Conservation (phyloP, 2,113 vertebrate genomes). For the Leucosticte australis region DNA sequence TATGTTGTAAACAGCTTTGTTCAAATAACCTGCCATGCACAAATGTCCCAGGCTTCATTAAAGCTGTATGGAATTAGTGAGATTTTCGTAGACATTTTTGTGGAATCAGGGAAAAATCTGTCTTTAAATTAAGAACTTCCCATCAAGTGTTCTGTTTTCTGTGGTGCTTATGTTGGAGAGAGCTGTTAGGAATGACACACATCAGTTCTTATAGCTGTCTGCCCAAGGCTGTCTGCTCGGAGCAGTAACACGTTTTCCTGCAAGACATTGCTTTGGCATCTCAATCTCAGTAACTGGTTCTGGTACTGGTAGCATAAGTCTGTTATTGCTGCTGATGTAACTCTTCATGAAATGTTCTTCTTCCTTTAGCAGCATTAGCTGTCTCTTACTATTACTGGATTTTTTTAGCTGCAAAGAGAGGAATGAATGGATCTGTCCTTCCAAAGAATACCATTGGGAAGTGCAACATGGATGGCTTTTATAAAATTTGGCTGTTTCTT, state of each 20-base stretch:
- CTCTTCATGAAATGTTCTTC: conserved; percentile 3
- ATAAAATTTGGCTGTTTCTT: not conserved
- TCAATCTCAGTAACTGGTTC: conserved; percentile 57
- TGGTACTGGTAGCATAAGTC: conserved; percentile 59
- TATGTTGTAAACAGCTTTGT: not conserved
- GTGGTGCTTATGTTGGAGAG: not conserved
- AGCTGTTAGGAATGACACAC: conserved; percentile 41
- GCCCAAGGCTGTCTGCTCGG: conserved; percentile 19
- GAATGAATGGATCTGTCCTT: not conserved
- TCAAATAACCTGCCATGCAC: not conserved
- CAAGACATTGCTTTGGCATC: conserved; percentile 51
- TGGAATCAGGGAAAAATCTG: not conserved
- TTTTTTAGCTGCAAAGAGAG: not conserved
- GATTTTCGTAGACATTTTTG: not conserved
- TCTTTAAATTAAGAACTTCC: not conserved
- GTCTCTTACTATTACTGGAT: conserved; percentile 36
- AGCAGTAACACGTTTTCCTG: not conserved
- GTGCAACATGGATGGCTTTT: not conserved
- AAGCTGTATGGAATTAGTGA: not conserved
- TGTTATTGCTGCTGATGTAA: conserved; percentile 46
- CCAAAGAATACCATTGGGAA: not conserved
- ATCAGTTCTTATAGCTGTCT: conserved; percentile 58
- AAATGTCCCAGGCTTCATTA: not conserved
- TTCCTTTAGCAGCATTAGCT: conserved; percentile 45
- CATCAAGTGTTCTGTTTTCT: not conserved